phyloP scores from a whole-genome alignment of 92 coral and sea anemone species.

The Meandrina meandrites region DNA sequence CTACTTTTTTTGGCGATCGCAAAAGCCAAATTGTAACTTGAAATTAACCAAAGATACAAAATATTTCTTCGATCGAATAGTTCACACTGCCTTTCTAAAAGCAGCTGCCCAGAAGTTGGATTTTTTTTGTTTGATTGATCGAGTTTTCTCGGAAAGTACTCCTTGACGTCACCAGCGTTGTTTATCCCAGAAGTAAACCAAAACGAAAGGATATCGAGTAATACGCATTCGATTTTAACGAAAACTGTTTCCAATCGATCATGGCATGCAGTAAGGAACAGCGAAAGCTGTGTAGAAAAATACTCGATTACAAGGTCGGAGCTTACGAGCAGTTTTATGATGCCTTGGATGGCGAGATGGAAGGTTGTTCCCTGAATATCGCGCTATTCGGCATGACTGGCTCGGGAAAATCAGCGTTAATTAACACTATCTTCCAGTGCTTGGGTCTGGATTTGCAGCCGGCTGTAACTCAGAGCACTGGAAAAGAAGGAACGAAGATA shows the following conservation, averaged over 20 bases:
- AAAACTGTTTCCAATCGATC: not conserved
- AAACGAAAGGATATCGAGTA: not conserved
- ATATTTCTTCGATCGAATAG: not conserved
- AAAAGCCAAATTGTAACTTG: not conserved
- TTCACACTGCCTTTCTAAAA: not conserved
- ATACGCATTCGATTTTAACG: not conserved
- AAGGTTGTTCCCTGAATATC: constrained; percentile 15
- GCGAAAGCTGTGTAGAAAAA: not conserved
- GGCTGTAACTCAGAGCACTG: constrained; percentile 7
- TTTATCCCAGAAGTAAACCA: not conserved
- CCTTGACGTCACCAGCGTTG: constrained; percentile 21
- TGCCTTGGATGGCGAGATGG: constrained; percentile 31
- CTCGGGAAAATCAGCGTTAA: constrained; percentile 41
- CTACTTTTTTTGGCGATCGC: rapidly evolving
- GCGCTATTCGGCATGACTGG: constrained; percentile 38
- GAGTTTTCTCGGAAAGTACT: constrained; percentile 2
- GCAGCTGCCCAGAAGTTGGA: not conserved
- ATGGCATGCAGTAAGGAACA: not conserved
- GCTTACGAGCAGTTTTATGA: constrained; percentile 4
- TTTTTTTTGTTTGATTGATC: not conserved
- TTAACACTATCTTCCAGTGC: constrained; percentile 31
- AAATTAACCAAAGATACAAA: not conserved
- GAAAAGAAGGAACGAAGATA: constrained; percentile 21
- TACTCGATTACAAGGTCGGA: constrained; percentile 9
- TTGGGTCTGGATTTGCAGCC: not conserved